phyloP scores from a whole-genome alignment of 2,888 invertebrate genomes.

The Dolichomitus sp. region DNA sequence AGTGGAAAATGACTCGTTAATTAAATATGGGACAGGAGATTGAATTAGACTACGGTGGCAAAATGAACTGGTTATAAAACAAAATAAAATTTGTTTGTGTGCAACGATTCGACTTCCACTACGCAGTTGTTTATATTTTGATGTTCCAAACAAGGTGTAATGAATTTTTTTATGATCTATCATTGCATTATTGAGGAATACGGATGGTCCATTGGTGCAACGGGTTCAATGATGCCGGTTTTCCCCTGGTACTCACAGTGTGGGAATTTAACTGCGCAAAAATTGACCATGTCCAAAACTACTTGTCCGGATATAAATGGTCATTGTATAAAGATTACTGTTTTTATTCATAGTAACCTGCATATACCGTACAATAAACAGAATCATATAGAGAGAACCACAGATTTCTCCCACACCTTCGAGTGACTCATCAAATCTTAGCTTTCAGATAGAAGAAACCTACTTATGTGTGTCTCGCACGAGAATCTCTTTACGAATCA shows the following conservation, averaged over 20 bases:
- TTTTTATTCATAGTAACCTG: not conserved
- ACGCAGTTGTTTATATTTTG: too few species aligned
- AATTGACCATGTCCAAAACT: not conserved
- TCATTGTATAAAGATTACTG: not conserved
- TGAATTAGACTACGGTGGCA: too few species aligned
- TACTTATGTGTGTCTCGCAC: conserved; percentile 4
- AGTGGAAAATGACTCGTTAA: not conserved
- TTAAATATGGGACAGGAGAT: not conserved
- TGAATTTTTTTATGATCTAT: too few species aligned
- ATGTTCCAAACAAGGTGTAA: too few species aligned
- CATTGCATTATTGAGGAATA: too few species aligned
- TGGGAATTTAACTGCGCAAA: not conserved
- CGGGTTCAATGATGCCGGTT: too few species aligned
- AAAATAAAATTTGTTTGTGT: not conserved
- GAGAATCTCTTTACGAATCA: conserved; percentile 47
- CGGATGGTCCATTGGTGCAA: too few species aligned
- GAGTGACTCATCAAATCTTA: conserved; percentile 57
- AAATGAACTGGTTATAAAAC: not conserved
- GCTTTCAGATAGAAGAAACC: conserved; percentile 11
- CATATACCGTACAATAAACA: not conserved
- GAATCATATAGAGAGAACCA: conserved; percentile 44
- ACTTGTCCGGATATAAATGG: not conserved
- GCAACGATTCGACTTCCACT: too few species aligned
- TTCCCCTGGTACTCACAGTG: too few species aligned
- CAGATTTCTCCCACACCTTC: conserved; percentile 46